Evolutionary conservation across 2,113 vertebrate genomes (phyloP), one percentile per base, ranked within the genome.

Genomic region (Limanda limanda): DNA sequence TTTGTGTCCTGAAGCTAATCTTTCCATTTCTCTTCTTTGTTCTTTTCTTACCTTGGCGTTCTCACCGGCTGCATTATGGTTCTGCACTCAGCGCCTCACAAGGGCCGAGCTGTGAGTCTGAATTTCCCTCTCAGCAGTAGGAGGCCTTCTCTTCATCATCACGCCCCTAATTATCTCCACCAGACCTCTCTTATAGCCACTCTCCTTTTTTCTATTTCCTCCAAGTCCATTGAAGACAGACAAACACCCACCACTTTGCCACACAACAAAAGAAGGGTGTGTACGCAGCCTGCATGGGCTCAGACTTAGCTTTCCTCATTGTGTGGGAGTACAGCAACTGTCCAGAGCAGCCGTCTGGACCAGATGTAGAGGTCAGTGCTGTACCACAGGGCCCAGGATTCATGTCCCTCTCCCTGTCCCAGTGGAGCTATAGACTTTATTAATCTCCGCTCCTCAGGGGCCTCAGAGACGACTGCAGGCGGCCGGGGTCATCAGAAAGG

Each of bases 331-430:
- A 73, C 31, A 80, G 77, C 88, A 88, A 88, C 78, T 87, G 91
- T 88, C 83, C 84, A 71, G 73, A 70, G 83, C 89, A 86, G 85
- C 78, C 81, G 75, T 76, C 71, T 85, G 73, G 77, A 83, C 86
- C 90, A 90, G 88, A 92, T 90, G 90, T 88, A 79, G 83, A 73
- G 90, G 88, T 92, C 90, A 86, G 76, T 10, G 68, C 83, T 54
- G 2, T 42, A 67, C 67, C 58, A 67, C 51, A 64, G 69, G 77
- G 83, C 62, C 77, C 72, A 51, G 78, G 81, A 87, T 90, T 83
- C 73, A 74, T 86, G 82, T 86, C 80, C 82, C 68, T 31, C 57
- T 91, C 92, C 82, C 68, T 31, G 63, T 91, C 92, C 87, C 89
- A 13, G 23, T 51, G 89, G 92, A 85, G 63, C 87, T 37, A 85